These are phyloP conservation scores for Sarcophaga caerulescens DNA, from an alignment of 2,888 invertebrate species.

Conservation along the genomic window DNA sequence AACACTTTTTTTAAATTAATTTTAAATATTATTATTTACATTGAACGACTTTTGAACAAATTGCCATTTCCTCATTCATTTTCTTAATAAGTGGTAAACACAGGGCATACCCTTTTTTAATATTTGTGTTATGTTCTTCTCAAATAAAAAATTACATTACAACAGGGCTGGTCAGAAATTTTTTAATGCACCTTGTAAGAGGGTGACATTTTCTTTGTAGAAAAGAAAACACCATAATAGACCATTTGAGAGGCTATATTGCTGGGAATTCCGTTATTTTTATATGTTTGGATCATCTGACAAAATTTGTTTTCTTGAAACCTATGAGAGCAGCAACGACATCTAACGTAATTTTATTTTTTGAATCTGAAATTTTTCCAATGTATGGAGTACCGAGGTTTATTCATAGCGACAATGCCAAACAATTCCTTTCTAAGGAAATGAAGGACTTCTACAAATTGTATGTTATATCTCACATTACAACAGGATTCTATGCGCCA, in stretches of 20 bases:
- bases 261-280: conserved; percentile 13
- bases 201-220: too few species aligned
- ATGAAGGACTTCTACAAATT: conserved; percentile 29
- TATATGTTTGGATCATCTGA: conserved; percentile 16
- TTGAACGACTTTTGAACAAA: too few species aligned
- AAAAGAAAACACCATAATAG: too few species aligned
- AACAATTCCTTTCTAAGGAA: conserved; percentile 53
- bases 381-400: conserved; percentile 50
- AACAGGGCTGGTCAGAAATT: too few species aligned
- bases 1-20: too few species aligned
- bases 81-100: too few species aligned
- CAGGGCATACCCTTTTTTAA: too few species aligned
- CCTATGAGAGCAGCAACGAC: conserved; percentile 24
- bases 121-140: too few species aligned
- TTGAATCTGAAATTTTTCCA: conserved; percentile 42
- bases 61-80: too few species aligned
- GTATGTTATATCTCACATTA: conserved; percentile 47
- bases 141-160: too few species aligned
- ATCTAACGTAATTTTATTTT: conserved; percentile 21
- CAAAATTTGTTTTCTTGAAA: conserved; percentile 23
- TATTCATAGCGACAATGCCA: conserved; percentile 59
- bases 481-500: background rate
- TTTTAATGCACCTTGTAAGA: too few species aligned
- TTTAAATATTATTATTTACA: too few species aligned
- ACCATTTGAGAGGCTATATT: conserved; percentile 34